Base-by-base conservation (phyloP, 2,888 invertebrate genomes). In the Polydrusus tereticollis region DNA sequence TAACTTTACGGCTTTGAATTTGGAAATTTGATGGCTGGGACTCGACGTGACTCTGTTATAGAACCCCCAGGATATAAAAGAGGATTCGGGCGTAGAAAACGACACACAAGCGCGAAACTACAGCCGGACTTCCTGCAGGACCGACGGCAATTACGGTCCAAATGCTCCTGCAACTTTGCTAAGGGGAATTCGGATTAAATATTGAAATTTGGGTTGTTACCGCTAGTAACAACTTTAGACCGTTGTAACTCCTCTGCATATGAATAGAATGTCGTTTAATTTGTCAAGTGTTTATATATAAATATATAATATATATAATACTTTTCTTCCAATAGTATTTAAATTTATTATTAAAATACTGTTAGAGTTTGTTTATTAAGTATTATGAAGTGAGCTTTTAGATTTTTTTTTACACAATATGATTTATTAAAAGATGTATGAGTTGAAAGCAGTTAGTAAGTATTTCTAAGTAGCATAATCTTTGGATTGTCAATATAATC, bases 181-280 rank as follows among this genome's bases (percentile, higher is more conserved):
- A 29, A 36, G 5, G 69, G 69, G 63, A 69, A 69, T 69, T 69
- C 38, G 69, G 45, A 47, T 69, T 69, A 69, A 69, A 69, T 69
- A 69, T 69, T 69, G 63, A 41, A 63, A 60, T 69, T 63, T 8
- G 29, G 63, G 23, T 55, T 63, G 69, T 55, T 38, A 55, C 63
- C 63, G 57, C 57, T 62, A 41, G 58, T 4, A 58, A 63, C 62
- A 63, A 60, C 60, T 60, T 60, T 23, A 26, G 23, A 45, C 45
- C 23, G 29, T 45, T 60, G 26, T 60, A 41, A 29, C 29, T 55
- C 29, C 16, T 55, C n/a, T 16, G 52, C 16, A 55, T 33, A 55
- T 55, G 23, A 55, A 29, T 29, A 29, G 52, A 55, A 55, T 29
- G n/a, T 33, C 29, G 52, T 16, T 55, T 55, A 55, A 55, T 33